Percentiles rank a stretch among this genome's conserved stretches.
These are phyloP conservation scores for Macrophya annulata DNA, from an alignment of 2,888 invertebrate genomes.

Conservation along the genomic window DNA sequence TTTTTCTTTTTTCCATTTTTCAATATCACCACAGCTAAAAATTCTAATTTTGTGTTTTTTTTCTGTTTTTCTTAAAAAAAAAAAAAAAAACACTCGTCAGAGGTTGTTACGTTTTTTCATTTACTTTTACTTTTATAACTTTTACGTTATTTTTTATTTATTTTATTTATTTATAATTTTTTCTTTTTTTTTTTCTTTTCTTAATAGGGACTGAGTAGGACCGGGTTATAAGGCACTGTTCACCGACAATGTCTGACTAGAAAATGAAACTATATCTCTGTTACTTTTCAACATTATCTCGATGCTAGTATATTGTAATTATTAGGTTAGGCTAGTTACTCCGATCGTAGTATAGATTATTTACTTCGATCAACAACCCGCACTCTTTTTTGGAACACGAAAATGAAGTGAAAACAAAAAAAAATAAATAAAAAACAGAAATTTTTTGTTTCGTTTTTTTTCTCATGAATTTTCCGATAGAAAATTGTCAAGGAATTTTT, in stretches of 20 bases:
- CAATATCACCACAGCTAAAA: background rate
- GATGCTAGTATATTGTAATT: conserved; percentile 54
- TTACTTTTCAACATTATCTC: conserved; percentile 63
- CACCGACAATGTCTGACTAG: conserved; percentile 79
- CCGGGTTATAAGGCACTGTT: conserved; percentile 79
- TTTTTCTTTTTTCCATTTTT: background rate
- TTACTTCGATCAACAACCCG: conserved; percentile 1
- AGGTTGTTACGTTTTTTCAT: background rate
- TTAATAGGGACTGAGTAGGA: conserved; percentile 62
- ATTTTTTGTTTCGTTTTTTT: no score
- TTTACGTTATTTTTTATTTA: background rate
- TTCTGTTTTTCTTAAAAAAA: background rate
- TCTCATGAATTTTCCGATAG: no score
- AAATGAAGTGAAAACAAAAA: no score
- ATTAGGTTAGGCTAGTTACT: background rate
- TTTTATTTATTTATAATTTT: background rate
- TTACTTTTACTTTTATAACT: no score
- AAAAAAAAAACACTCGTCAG: background rate
- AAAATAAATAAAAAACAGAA: no score
- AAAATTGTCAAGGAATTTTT: no score
- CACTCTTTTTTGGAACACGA: no score
- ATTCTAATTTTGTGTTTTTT: background rate
- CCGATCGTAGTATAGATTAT: background rate
- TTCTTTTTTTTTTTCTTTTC: conserved; percentile 1
- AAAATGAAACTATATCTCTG: conserved; percentile 77